Evolutionary conservation across 1,140 invertebrate species (phyloP).

Genomic region (Psix sp.): DNA sequence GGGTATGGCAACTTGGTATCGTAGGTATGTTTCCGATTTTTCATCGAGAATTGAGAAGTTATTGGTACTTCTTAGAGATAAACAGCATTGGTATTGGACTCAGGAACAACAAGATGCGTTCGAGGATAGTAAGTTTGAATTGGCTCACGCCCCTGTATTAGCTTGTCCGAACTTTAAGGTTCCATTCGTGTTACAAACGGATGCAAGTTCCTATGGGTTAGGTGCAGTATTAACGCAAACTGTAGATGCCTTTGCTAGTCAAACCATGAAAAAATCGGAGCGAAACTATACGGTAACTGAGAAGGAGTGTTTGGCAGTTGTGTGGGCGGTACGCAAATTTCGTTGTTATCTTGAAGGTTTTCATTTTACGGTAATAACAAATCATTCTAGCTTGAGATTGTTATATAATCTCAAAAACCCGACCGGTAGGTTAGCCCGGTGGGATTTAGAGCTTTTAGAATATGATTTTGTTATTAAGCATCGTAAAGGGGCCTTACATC

Average conservation of each 20-base stretch:
- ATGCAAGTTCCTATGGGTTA: constrained; percentile 60
- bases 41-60: constrained; percentile 66
- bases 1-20: constrained; percentile 67
- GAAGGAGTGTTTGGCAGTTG: background rate
- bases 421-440: background rate
- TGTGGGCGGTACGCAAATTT: background rate
- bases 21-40: constrained; percentile 73
- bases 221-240: constrained; percentile 66
- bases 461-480: background rate
- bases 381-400: background rate
- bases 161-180: constrained; percentile 27
- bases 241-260: constrained; percentile 67
- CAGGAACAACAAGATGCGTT: constrained; percentile 58
- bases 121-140: constrained; percentile 3
- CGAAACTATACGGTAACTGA: constrained; percentile 1
- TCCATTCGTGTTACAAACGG: constrained; percentile 40
- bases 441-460: background rate
- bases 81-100: constrained; percentile 44
- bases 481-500: background rate
- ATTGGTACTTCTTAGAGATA: constrained; percentile 25
- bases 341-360: background rate
- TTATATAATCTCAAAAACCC: background rate
- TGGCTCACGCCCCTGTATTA: constrained; percentile 29
- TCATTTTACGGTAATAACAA: background rate
- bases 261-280: constrained; percentile 33